A percentile compares a stretch with the other conserved stretches of the same genome.
phyloP scores from a whole-genome alignment of 2,113 vertebrate species.

The Uria aalge region DNA sequence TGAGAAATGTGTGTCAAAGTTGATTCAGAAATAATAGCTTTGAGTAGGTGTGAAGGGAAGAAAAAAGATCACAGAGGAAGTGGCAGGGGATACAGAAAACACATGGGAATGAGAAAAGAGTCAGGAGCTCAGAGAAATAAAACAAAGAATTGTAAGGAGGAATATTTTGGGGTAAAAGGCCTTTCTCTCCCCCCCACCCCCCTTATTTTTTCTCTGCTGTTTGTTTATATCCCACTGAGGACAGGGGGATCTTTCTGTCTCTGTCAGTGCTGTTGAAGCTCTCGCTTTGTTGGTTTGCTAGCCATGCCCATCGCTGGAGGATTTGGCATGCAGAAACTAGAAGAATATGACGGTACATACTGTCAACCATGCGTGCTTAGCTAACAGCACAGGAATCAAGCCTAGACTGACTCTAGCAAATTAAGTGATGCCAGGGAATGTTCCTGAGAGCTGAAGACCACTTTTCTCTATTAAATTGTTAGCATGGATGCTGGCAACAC shows the following conservation, averaged over 20 bases:
- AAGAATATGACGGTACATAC: not conserved
- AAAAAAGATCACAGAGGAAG: constrained; percentile 40
- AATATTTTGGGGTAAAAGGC: not conserved
- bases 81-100: not conserved
- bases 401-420: not conserved
- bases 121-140: not conserved
- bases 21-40: constrained; percentile 37
- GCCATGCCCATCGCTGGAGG: not conserved
- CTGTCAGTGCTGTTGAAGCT: not conserved
- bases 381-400: not conserved
- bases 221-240: not conserved
- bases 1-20: constrained; percentile 34
- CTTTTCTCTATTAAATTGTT: not conserved
- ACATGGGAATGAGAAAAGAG: not conserved
- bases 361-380: not conserved
- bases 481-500: not conserved
- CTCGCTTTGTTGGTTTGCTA: not conserved
- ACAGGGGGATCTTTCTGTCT: not conserved
- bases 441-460: not conserved
- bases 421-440: not conserved
- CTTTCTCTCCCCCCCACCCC: accelerated
- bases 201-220: not conserved
- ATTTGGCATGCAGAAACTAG: not conserved
- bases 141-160: not conserved
- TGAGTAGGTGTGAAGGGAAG: constrained; percentile 40